These are phyloP conservation scores for Schizopygopsis pylzovi DNA, from an alignment of 2,797 vertebrate species.

Conservation along the genomic window DNA sequence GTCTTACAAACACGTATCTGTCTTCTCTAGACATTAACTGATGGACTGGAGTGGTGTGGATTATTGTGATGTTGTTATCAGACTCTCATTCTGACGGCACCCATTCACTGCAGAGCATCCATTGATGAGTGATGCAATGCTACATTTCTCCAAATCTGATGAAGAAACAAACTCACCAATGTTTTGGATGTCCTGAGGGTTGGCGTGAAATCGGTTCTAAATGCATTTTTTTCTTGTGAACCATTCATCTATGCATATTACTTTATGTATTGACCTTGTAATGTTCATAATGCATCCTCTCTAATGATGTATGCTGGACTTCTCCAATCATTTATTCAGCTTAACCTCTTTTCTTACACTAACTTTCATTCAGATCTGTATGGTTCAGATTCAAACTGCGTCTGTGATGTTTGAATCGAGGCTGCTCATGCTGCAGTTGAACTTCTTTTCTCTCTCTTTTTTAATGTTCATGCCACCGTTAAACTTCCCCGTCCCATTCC, in stretches of 20 bases:
- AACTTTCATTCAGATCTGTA: background rate
- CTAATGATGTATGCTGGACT: background rate
- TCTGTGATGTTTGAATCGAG: background rate
- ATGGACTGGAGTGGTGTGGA: background rate
- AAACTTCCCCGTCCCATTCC: conserved; percentile 37
- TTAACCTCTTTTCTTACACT: background rate
- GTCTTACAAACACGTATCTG: background rate
- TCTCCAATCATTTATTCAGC: background rate
- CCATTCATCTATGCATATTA: background rate
- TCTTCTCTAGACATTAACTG: background rate
- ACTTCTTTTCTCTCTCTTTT: background rate
- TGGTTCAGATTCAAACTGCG: background rate
- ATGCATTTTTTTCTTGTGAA: background rate
- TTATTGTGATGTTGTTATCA: background rate
- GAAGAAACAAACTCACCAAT: background rate
- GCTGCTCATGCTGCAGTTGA: background rate
- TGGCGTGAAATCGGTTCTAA: background rate
- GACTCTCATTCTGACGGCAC: background rate
- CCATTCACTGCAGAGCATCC: background rate
- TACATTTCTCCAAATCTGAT: background rate
- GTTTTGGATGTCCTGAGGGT: background rate
- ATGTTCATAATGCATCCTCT: background rate
- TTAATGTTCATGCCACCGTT: conserved; percentile 10
- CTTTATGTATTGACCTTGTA: background rate
- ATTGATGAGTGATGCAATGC: background rate